Percentiles rank a stretch among this genome's conserved stretches.
These are phyloP conservation scores for Leptopilina boulardi DNA, from an alignment of 1,140 invertebrate genomes.

Conservation along the genomic window DNA sequence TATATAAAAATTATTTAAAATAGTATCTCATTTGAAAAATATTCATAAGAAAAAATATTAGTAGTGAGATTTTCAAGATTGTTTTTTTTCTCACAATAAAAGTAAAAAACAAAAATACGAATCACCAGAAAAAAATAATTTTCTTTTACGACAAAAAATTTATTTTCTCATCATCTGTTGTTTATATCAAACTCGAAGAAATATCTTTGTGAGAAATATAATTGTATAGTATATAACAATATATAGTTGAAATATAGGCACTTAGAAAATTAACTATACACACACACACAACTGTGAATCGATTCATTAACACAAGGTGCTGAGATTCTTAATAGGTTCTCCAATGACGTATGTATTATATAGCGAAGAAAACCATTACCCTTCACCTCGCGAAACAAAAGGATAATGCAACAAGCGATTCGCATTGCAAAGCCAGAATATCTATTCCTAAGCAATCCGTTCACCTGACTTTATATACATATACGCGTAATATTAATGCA, in stretches of 20 bases:
- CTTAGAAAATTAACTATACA: background rate
- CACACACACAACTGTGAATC: background rate
- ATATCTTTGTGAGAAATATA: too few relatives aligned
- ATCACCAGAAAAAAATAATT: too few relatives aligned
- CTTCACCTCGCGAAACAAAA: slow-evolving; percentile 30
- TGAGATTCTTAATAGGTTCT: slow-evolving; percentile 18
- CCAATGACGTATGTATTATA: background rate
- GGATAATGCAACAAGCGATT: slow-evolving; percentile 28
- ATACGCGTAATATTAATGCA: slow-evolving; percentile 11
- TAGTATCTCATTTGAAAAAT: too few relatives aligned
- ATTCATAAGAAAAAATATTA: too few relatives aligned
- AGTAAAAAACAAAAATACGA: too few relatives aligned
- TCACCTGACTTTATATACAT: background rate
- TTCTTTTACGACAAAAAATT: too few relatives aligned
- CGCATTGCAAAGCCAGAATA: background rate
- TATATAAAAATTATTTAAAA: too few relatives aligned
- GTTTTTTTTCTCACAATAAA: too few relatives aligned
- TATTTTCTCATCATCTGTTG: too few relatives aligned
- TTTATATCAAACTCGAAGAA: too few relatives aligned
- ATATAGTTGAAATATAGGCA: background rate
- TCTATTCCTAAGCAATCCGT: background rate
- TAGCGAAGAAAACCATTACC: slow-evolving; percentile 5
- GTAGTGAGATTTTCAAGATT: too few relatives aligned
- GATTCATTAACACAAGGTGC: background rate
- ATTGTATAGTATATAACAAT: background rate